Evolutionary conservation across 2,888 invertebrate genomes (phyloP), one percentile per base, ranked within the genome.

Genomic region (Cryptus viduatorius): DNA sequence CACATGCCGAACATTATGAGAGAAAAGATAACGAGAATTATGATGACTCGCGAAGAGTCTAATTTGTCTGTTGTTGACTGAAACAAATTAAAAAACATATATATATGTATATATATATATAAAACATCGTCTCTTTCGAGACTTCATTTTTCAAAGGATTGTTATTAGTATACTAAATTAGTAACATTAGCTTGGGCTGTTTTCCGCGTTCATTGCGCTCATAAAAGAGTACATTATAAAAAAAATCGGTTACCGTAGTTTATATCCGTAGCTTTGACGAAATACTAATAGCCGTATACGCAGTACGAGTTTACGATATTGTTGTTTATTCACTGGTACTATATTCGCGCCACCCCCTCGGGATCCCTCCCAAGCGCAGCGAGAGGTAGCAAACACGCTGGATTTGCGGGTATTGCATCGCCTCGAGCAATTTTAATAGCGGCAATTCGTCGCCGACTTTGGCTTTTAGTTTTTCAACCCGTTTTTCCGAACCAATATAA

Each of bases 1-100:
- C 97, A 97, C 97, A 98, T 97, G 42, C 98, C 98, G 59, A 97
- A 96, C 76, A 98, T 95, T 86, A 98, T 98, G 80, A 98, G 94
- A 29, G 97, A 97, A 94, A 98, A 98, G 81, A 98, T 97, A 42
- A 98, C 96, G 92, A 98, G 95, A 87, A 98, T 98, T 90, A 98
- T 97, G 92, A 97, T 94, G 92, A 98, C 97, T 93, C 98, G 97
- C 87, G 96, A 96, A 10, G 96, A 95, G 87, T 95, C 95, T 80
- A 82, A 75, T 8, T 76, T 56, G 19, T 81, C 79, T 44, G 86
- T 87, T 31, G 88, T 83, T 8, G 69, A 85, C 93, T 93, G 91
- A 53, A 93, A 92, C 83, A 80, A 24, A 76, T 8, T n/a, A 59
- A 56, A 71, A 37, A 19, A 37, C n/a, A n/a, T 44, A 19, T 4